These are phyloP conservation scores for Drosophila tropicalis DNA, from an alignment of 1,140 invertebrate genomes.

Conservation along the genomic window DNA sequence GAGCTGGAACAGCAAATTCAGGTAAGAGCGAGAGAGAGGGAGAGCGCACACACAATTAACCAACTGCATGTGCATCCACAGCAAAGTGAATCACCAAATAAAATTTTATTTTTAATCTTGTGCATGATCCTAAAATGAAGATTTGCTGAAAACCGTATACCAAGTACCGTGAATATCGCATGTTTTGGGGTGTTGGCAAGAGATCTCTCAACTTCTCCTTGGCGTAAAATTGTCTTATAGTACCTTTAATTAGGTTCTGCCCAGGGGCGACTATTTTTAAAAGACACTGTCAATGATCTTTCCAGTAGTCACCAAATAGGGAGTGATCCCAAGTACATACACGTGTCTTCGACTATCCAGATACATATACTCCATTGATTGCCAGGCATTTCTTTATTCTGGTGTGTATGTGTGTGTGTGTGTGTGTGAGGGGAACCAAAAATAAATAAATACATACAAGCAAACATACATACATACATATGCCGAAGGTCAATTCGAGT, in stretches of 20 bases:
- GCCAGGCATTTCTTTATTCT: constrained; percentile 17
- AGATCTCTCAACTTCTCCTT: constrained; percentile 48
- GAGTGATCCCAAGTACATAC: constrained; percentile 10
- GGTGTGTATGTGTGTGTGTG: constrained; percentile 6
- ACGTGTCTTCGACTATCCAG: background rate
- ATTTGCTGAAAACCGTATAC: background rate
- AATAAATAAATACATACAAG: constrained; percentile 22
- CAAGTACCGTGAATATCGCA: constrained; percentile 13
- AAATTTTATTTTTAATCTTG: constrained; percentile 49
- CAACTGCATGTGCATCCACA: constrained; percentile 29
- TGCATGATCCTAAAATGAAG: constrained; percentile 25
- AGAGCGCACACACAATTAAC: constrained; percentile 11
- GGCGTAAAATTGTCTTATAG: background rate
- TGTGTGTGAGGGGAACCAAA: constrained; percentile 19
- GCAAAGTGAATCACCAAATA: constrained; percentile 16
- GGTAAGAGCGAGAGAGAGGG: constrained; percentile 81
- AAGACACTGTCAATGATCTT: constrained; percentile 63
- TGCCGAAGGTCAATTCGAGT: constrained; percentile 40
- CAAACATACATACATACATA: background rate
- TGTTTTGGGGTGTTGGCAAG: background rate
- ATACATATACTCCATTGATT: constrained; percentile 18
- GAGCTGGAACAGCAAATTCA: constrained; percentile 86
- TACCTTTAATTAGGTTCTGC: constrained; percentile 45
- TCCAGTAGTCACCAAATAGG: constrained; percentile 48
- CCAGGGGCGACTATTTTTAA: constrained; percentile 56